Conservation (phyloP, 2,888 invertebrate species). For the Anthophora plumipes region DNA sequence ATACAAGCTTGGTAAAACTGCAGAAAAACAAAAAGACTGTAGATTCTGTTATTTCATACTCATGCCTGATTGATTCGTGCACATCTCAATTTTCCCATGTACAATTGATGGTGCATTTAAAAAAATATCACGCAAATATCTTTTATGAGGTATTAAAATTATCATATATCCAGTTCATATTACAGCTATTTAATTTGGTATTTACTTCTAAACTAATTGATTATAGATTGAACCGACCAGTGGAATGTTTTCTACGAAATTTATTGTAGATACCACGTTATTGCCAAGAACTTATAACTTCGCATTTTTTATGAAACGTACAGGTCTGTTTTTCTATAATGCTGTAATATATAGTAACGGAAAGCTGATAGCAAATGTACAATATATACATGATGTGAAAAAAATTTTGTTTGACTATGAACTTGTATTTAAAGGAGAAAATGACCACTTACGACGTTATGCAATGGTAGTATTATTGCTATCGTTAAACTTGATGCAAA, state of each 20-base stretch:
- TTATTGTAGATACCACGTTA: conserved; percentile 39
- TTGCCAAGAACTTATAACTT: conserved; percentile 54
- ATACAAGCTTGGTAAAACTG: not conserved
- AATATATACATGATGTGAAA: not conserved
- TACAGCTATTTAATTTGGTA: not conserved
- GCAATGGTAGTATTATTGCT: not conserved
- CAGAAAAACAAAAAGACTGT: not conserved
- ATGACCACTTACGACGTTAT: too few relatives aligned
- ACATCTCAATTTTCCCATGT: conserved; percentile 83
- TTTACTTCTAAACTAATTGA: not conserved
- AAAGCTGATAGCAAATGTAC: conserved; percentile 56
- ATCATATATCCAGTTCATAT: not conserved
- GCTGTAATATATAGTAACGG: conserved; percentile 62
- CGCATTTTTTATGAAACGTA: conserved; percentile 69
- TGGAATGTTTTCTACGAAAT: conserved; percentile 1
- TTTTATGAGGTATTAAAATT: conserved; percentile 85
- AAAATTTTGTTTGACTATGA: not conserved
- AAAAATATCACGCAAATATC: conserved; percentile 85
- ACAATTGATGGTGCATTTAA: conserved; percentile 86
- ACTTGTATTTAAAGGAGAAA: not conserved
- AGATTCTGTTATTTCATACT: not conserved
- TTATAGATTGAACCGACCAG: not conserved
- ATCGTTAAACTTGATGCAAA: not conserved
- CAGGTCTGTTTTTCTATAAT: conserved; percentile 76
- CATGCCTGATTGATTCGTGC: conserved; percentile 85